Conservation (phyloP, 2,113 vertebrate species). For the Lophura nycthemera region DNA sequence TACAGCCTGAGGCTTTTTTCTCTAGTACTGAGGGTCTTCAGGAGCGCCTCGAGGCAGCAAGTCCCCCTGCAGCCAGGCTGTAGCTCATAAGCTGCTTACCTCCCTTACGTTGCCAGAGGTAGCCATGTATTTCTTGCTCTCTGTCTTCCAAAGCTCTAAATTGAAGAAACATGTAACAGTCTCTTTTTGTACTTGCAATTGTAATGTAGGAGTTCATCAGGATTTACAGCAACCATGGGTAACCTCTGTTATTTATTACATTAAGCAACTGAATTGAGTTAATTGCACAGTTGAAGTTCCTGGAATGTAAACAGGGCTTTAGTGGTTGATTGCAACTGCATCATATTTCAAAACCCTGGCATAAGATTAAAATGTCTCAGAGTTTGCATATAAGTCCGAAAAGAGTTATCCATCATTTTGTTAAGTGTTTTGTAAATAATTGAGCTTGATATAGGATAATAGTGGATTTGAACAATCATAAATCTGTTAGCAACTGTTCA, state of each 20-base stretch:
- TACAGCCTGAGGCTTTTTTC: background rate
- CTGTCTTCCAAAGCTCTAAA: background rate
- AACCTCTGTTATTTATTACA: constrained; percentile 16
- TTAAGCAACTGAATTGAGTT: background rate
- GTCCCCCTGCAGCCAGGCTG: constrained; percentile 6
- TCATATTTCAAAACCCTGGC: constrained; percentile 25
- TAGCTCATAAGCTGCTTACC: background rate
- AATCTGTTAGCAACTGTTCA: background rate
- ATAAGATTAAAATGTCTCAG: constrained; percentile 22
- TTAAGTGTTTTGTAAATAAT: background rate
- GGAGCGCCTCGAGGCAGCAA: constrained; percentile 26
- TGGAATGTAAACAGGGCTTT: constrained; percentile 43
- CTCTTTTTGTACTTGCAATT: background rate
- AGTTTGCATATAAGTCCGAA: background rate
- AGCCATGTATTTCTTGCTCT: constrained; percentile 4
- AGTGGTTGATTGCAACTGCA: background rate
- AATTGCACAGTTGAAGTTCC: background rate
- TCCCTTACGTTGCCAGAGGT: background rate
- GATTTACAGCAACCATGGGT: background rate
- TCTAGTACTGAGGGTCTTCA: constrained; percentile 28
- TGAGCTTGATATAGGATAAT: background rate
- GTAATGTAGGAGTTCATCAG: background rate
- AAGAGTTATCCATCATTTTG: background rate
- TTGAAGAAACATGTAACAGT: background rate
- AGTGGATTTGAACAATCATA: background rate